These are phyloP conservation scores for Anarsia innoxiella DNA, from an alignment of 2,888 invertebrate genomes.

Conservation along the genomic window DNA sequence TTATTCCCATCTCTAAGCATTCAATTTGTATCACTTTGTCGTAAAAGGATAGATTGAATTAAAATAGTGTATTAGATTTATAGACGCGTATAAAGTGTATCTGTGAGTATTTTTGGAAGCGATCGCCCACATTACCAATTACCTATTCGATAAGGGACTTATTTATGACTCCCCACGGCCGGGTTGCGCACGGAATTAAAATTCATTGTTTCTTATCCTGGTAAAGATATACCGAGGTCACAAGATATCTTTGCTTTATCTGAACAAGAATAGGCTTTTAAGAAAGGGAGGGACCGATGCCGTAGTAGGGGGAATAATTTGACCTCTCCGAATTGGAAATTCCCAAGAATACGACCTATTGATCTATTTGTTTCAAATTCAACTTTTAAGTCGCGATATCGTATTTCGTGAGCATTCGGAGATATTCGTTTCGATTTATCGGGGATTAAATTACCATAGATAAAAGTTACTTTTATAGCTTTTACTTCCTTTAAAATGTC, in stretches of 20 bases:
- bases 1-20: no score
- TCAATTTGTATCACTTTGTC: slow-evolving; percentile 40
- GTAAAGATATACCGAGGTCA: slow-evolving; percentile 61
- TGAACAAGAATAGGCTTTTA: slow-evolving; percentile 73
- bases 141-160: slow-evolving; percentile 67
- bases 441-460: slow-evolving; percentile 39
- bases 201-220: slow-evolving; percentile 74
- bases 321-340: slow-evolving; percentile 51
- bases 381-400: slow-evolving; percentile 37
- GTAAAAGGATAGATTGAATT: slow-evolving; percentile 32
- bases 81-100: slow-evolving; percentile 38
- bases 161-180: slow-evolving; percentile 52
- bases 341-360: slow-evolving; percentile 31
- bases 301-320: slow-evolving; percentile 46
- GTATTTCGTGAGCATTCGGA: slow-evolving; percentile 39
- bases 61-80: slow-evolving; percentile 51
- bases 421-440: slow-evolving; percentile 31
- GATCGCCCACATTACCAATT: slow-evolving; percentile 68
- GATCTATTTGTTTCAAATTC: slow-evolving; percentile 39
- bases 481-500: slow-evolving; percentile 35
- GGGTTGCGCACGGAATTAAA: slow-evolving; percentile 57
- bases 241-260: slow-evolving; percentile 65
- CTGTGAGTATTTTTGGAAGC: slow-evolving; percentile 32
- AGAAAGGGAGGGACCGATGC: slow-evolving; percentile 44
- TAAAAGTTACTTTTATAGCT: slow-evolving; percentile 44